These are phyloP conservation scores for Cinara cedri DNA, from an alignment of 2,888 invertebrate genomes.

Conservation along the genomic window DNA sequence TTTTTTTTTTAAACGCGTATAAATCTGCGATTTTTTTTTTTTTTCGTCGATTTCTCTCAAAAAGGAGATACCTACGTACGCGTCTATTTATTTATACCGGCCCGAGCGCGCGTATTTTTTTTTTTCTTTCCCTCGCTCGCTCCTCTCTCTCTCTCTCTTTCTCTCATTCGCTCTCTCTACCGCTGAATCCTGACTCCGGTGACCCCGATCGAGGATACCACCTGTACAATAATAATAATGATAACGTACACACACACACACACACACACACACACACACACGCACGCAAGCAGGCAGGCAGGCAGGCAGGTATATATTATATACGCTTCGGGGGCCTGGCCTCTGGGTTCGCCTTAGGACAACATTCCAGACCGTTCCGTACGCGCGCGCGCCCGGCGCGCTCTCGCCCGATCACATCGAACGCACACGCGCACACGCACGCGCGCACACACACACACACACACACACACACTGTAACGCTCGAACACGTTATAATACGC, in stretches of 20 bases:
- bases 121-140: neutral
- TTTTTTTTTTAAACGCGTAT: conserved; percentile 19
- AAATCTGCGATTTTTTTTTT: too few relatives aligned
- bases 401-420: too few relatives aligned
- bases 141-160: conserved; percentile 2
- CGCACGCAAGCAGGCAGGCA: too few relatives aligned
- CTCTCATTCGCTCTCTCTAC: neutral
- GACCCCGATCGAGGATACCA: conserved; percentile 56
- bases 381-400: conserved; percentile 11
- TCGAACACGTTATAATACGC: neutral
- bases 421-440: neutral
- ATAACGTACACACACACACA: neutral
- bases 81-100: conserved; percentile 2
- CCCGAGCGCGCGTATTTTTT: conserved; percentile 4
- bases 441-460: neutral
- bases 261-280: too few relatives aligned
- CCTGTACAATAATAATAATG: neutral
- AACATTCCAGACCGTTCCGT: conserved; percentile 55
- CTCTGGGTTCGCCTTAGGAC: conserved; percentile 57
- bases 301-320: too few relatives aligned
- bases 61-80: neutral
- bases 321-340: conserved; percentile 55
- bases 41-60: conserved; percentile 55
- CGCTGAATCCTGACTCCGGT: conserved; percentile 54
- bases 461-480: neutral